Conservation (phyloP, 2,113 vertebrate species). For the Talpa occidentalis region DNA sequence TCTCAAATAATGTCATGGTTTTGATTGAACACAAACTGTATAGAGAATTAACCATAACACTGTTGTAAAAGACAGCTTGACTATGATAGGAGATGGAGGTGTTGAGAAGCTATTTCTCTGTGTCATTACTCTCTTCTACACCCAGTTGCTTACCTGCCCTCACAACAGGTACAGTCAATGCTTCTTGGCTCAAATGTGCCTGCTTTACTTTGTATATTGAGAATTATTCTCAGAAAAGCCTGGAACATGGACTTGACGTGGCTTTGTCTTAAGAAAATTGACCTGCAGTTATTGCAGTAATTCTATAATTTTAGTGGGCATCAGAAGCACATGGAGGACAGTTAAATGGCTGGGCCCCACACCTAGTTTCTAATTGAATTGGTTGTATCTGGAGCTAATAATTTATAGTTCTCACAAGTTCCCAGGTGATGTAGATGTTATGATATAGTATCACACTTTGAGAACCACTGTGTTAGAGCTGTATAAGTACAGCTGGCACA, state of each 20-base stretch:
- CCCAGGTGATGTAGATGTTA: neutral
- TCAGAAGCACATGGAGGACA: neutral
- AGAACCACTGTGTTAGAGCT: neutral
- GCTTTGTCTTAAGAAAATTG: neutral
- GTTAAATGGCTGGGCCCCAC: neutral
- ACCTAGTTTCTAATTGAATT: neutral
- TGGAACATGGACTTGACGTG: neutral
- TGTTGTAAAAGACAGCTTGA: neutral
- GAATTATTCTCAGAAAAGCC: neutral
- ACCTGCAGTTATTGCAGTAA: neutral
- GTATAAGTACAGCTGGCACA: neutral
- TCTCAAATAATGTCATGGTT: neutral
- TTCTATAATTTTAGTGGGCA: neutral
- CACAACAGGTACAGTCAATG: neutral
- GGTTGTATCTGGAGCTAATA: neutral
- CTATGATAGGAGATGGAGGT: neutral
- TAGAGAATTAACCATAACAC: neutral
- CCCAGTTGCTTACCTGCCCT: neutral
- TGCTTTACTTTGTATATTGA: neutral
- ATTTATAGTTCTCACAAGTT: neutral
- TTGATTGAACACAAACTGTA: neutral
- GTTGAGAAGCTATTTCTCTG: neutral
- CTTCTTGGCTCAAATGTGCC: neutral
- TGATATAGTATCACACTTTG: neutral
- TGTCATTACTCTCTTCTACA: neutral